Conservation (phyloP, 2,888 invertebrate genomes). For the Oscheius myriophilus region DNA sequence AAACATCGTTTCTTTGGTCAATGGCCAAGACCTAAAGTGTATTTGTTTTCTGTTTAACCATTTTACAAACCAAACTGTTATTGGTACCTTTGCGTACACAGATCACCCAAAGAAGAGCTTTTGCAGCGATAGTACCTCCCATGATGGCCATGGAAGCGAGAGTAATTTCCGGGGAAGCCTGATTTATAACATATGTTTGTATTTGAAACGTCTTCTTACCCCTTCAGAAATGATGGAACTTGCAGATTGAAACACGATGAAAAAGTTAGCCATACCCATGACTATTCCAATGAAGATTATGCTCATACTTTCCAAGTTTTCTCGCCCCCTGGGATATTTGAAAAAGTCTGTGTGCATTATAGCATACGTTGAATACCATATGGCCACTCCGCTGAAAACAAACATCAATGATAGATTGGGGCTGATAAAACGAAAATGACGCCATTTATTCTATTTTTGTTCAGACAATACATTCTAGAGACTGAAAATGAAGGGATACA, state of each 20-base stretch:
- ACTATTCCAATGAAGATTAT: conserved; percentile 37
- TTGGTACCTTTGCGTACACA: conserved; percentile 35
- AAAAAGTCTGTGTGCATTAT: conserved; percentile 38
- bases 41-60: neutral
- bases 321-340: conserved; percentile 34
- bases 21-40: conserved; percentile 63
- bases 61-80: conserved; percentile 20
- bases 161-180: conserved; percentile 32
- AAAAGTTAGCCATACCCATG: conserved; percentile 42
- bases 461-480: neutral
- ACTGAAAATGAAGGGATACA: neutral
- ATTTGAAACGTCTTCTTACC: conserved; percentile 9
- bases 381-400: conserved; percentile 38
- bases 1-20: conserved; percentile 73
- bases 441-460: neutral
- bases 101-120: conserved; percentile 35
- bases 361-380: conserved; percentile 37
- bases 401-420: no score
- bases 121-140: conserved; percentile 34
- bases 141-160: conserved; percentile 37
- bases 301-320: conserved; percentile 33
- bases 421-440: neutral
- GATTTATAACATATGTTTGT: neutral
- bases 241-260: conserved; percentile 32
- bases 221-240: conserved; percentile 20